phyloP scores from a whole-genome alignment of 2,113 vertebrate species.

The Cynocephalus volans region DNA sequence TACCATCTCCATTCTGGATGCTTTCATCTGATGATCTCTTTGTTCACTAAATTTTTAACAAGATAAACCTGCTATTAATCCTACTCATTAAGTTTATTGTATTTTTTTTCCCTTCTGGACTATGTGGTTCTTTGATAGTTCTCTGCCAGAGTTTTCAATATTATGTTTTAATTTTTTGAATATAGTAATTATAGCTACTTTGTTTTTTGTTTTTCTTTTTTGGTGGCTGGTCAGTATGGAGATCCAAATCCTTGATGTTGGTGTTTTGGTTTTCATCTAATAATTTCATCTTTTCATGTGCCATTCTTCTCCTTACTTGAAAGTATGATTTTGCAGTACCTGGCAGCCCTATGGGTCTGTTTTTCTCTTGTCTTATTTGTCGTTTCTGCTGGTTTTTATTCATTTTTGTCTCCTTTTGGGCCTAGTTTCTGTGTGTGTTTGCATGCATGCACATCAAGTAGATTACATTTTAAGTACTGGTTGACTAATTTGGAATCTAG shows the following conservation, averaged over 20 bases:
- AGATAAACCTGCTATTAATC: too few relatives aligned
- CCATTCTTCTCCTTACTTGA: not conserved
- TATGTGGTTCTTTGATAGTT: not conserved
- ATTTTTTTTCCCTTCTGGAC: not conserved
- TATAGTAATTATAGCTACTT: not conserved
- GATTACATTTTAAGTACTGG: not conserved
- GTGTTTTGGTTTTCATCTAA: not conserved
- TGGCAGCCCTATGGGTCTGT: not conserved
- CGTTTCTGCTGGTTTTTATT: constrained; percentile 12
- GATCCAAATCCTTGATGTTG: too few relatives aligned
- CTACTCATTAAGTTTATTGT: too few relatives aligned
- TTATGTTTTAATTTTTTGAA: not conserved
- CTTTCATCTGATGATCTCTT: too few relatives aligned
- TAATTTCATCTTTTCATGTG: not conserved
- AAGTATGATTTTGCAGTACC: not conserved
- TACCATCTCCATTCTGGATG: too few relatives aligned
- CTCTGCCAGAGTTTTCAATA: not conserved
- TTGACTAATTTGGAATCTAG: not conserved
- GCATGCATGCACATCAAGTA: not conserved
- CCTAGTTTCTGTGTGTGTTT: not conserved
- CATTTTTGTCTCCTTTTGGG: not conserved
- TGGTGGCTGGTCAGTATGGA: too few relatives aligned
- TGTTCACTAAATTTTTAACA: too few relatives aligned
- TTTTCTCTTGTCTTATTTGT: not conserved
- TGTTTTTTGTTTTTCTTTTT: not conserved